Percentiles rank a stretch among this genome's conserved stretches.
phyloP scores from a whole-genome alignment of 2,797 vertebrate genomes.

The Columba guinea region DNA sequence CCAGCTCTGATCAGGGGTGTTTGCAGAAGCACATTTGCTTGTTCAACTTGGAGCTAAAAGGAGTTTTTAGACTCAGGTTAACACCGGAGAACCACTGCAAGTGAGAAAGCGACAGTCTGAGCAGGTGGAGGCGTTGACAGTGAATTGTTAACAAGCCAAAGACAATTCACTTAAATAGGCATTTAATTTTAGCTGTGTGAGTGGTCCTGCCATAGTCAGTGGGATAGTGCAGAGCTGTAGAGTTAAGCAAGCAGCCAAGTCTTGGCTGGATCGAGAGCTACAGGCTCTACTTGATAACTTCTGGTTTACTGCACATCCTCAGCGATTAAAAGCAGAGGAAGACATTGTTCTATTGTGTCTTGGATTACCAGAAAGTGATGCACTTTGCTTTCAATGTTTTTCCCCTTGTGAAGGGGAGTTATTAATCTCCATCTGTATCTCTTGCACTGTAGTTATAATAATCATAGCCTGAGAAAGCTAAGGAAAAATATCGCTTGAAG shows the following conservation, averaged over 20 bases:
- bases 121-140: neutral
- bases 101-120: neutral
- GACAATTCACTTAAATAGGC: slow-evolving; percentile 9
- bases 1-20: neutral
- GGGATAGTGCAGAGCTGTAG: neutral
- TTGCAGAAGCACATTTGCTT: slow-evolving; percentile 3
- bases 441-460: neutral
- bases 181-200: slow-evolving; percentile 31
- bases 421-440: neutral
- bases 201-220: neutral
- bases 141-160: slow-evolving; percentile 24
- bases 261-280: slow-evolving; percentile 9
- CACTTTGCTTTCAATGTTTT: neutral
- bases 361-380: neutral
- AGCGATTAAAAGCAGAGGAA: neutral
- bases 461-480: neutral
- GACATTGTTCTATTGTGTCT: fast-evolving
- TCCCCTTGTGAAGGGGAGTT: neutral
- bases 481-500: neutral
- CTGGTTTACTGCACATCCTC: neutral
- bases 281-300: neutral
- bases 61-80: neutral
- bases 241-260: slow-evolving; percentile 19
- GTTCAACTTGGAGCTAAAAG: neutral
- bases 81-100: neutral